Conservation (phyloP, 2,113 vertebrate species). For the Ctenomys sociabilis region DNA sequence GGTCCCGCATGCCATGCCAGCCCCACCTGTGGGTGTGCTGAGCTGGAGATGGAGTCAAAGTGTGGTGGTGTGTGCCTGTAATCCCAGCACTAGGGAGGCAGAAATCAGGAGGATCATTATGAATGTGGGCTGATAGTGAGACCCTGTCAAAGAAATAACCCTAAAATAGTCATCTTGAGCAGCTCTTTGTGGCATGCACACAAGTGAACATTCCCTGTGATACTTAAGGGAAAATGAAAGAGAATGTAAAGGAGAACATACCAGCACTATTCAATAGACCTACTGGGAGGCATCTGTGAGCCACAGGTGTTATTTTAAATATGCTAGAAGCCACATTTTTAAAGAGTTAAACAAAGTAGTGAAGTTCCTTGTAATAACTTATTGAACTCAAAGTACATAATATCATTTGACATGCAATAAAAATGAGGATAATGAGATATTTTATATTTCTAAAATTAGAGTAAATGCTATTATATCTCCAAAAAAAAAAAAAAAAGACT, state of each 20-base stretch:
- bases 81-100: no score
- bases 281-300: neutral
- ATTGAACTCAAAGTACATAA: neutral
- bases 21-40: no score
- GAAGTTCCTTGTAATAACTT: neutral
- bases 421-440: neutral
- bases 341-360: neutral
- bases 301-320: slow-evolving; percentile 10
- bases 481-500: neutral
- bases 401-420: neutral
- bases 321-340: neutral
- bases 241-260: neutral
- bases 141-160: no score
- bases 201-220: neutral
- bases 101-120: no score
- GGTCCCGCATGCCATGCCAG: no score
- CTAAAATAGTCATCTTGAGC: neutral
- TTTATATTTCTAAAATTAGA: neutral
- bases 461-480: neutral
- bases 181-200: neutral
- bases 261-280: neutral
- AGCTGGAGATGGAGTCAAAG: no score
- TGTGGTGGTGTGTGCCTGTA: no score
- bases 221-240: neutral
- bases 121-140: no score